Evolutionary conservation across 1,140 invertebrate genomes (phyloP), one percentile per base, ranked within the genome.

Genomic region (Temnothorax curvispinosus): DNA sequence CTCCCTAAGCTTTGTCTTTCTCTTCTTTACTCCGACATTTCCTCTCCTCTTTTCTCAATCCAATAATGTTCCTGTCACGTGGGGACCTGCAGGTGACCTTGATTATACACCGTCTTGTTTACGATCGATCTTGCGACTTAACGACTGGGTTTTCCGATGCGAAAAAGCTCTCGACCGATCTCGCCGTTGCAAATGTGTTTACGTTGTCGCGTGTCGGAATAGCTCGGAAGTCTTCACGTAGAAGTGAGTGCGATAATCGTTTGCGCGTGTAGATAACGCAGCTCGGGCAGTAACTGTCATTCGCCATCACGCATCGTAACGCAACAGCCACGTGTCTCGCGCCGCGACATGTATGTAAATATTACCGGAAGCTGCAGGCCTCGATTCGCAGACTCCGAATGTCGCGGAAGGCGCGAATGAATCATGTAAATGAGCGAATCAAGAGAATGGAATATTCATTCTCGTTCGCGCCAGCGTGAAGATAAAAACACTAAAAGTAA

Each of bases 151-250:
- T 77, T 77, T n/a, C 41, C 75, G 15, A 81, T 35, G 65, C 21
- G 50, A 81, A 81, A 81, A 81, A 72, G 50, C 78, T 81, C 77
- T 81, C 35, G 35, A 52, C 64, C 50, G n/a, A 56, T 72, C 27
- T 27, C 62, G 38, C 38, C 62, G 32, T 69, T 52, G 50, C 54
- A 47, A 89, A 76, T 64, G 62, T 86, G 82, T 85, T 81, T 72
- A 85, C 67, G 58, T 65, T 78, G 58, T 64, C 52, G 74, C 71
- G 72, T 88, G 80, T 88, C 72, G 77, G 77, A 35, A 71, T 58
- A 44, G 27, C 54, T 72, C 67, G 52, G 41, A 71, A 82, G 52
- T 82, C 65, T 38, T 81, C 38, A 32, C 9, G 35, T 72, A 44
- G 38, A 60, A 47, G 11, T 18, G 27, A 82, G 27, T 18, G 27